phyloP scores from a whole-genome alignment of 2,888 invertebrate species.

The Mactromeris polynyma region DNA sequence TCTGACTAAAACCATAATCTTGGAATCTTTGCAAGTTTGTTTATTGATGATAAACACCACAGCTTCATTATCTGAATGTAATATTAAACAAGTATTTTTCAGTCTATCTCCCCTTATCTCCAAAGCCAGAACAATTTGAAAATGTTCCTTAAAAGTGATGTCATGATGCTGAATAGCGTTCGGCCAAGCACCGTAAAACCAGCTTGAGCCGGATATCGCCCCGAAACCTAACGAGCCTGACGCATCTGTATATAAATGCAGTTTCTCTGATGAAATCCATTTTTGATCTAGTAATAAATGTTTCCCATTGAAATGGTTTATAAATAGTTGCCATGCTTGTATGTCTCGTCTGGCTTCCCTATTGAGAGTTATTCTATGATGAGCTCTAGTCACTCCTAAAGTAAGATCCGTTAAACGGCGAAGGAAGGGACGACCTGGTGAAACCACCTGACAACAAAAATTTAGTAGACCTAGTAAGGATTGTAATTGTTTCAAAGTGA shows the following conservation, averaged over 20 bases:
- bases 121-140: slow-evolving; percentile 59
- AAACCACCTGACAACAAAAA: slow-evolving; percentile 51
- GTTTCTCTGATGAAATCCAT: slow-evolving; percentile 20
- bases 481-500: slow-evolving; percentile 36
- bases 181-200: slow-evolving; percentile 59
- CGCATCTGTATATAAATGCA: slow-evolving; percentile 50
- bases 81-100: slow-evolving; percentile 35
- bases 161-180: background rate
- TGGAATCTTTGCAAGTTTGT: slow-evolving; percentile 45
- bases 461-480: slow-evolving; percentile 49
- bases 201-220: slow-evolving; percentile 41
- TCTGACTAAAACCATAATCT: slow-evolving; percentile 55
- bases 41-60: slow-evolving; percentile 58
- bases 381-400: slow-evolving; percentile 36
- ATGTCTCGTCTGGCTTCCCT: slow-evolving; percentile 19
- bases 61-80: slow-evolving; percentile 54
- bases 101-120: slow-evolving; percentile 48
- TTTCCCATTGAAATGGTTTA: slow-evolving; percentile 53
- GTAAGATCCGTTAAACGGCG: slow-evolving; percentile 54
- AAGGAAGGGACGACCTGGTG: slow-evolving; percentile 49
- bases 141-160: slow-evolving; percentile 60
- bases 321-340: slow-evolving; percentile 45
- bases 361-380: slow-evolving; percentile 45
- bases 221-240: slow-evolving; percentile 60
- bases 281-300: slow-evolving; percentile 26